These are phyloP conservation scores for Rhingia campestris DNA, from an alignment of 2,888 invertebrate species.

Conservation along the genomic window DNA sequence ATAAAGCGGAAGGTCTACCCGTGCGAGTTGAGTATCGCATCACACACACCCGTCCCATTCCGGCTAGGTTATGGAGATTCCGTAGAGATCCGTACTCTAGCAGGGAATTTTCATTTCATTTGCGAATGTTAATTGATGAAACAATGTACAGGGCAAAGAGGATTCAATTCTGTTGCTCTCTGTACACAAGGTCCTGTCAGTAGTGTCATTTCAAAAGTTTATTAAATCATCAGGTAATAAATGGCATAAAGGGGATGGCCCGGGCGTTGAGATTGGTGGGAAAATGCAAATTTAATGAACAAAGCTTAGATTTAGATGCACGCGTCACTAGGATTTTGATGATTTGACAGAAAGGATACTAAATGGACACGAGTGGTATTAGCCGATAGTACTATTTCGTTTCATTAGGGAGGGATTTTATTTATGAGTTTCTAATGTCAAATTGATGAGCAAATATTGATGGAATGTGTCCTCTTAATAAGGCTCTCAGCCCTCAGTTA, in stretches of 20 bases:
- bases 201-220: conserved; percentile 22
- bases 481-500: too few species aligned
- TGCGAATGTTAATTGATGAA: conserved; percentile 59
- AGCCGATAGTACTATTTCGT: too few species aligned
- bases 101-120: conserved; percentile 28
- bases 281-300: conserved; percentile 38
- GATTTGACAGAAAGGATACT: neutral
- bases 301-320: neutral
- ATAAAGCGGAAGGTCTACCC: conserved; percentile 37
- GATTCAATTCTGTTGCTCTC: conserved; percentile 28
- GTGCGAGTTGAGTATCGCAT: too few species aligned
- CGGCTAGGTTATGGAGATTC: neutral
- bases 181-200: conserved; percentile 33
- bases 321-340: neutral
- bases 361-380: too few species aligned
- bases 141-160: conserved; percentile 35
- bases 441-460: too few species aligned
- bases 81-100: conserved; percentile 12
- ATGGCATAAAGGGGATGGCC: conserved; percentile 8
- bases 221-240: conserved; percentile 50
- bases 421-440: too few species aligned
- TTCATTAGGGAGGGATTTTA: too few species aligned
- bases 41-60: neutral
- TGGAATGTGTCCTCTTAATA: too few species aligned
- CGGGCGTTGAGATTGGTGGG: neutral